Evolutionary conservation across 2,113 vertebrate genomes (phyloP).

Genomic region (Ctenodactylus gundi): DNA sequence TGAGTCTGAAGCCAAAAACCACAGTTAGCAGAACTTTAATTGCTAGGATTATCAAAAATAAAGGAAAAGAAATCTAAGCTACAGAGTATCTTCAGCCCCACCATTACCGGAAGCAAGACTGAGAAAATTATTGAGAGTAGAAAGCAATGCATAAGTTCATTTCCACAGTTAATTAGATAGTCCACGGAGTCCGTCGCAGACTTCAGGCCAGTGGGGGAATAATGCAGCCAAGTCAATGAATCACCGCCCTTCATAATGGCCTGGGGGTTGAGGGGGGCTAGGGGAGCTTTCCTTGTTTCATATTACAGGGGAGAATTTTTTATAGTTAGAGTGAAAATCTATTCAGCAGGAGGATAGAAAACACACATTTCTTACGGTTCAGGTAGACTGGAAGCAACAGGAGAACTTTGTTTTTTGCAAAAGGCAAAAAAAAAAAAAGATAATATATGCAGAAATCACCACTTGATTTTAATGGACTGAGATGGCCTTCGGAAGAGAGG

Average conservation of each 20-base stretch:
- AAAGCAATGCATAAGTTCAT: constrained; percentile 25
- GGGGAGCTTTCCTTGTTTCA: not conserved
- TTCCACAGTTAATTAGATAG: constrained; percentile 30
- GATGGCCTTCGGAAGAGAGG: not conserved
- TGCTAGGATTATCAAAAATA: not conserved
- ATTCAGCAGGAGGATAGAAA: not conserved
- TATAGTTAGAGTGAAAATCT: constrained; percentile 2
- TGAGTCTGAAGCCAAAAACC: not conserved
- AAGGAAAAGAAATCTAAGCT: not conserved
- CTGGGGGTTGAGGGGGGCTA: not conserved
- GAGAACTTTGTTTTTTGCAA: not conserved
- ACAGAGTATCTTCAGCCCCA: not conserved
- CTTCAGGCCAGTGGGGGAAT: not conserved
- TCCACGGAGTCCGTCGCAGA: constrained; percentile 12
- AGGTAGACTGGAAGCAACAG: not conserved
- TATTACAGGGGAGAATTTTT: constrained; percentile 33
- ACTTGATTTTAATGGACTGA: not conserved
- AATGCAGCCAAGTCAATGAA: constrained; percentile 20
- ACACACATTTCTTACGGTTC: not conserved
- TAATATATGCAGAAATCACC: constrained; percentile 20
- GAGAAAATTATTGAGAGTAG: constrained; percentile 17
- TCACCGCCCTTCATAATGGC: not conserved
- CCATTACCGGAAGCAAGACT: constrained; percentile 10
- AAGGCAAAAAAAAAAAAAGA: not conserved
- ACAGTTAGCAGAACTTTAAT: constrained; percentile 48